Base-by-base conservation (phyloP, 2,888 invertebrate species). In the Lithophane socia region DNA sequence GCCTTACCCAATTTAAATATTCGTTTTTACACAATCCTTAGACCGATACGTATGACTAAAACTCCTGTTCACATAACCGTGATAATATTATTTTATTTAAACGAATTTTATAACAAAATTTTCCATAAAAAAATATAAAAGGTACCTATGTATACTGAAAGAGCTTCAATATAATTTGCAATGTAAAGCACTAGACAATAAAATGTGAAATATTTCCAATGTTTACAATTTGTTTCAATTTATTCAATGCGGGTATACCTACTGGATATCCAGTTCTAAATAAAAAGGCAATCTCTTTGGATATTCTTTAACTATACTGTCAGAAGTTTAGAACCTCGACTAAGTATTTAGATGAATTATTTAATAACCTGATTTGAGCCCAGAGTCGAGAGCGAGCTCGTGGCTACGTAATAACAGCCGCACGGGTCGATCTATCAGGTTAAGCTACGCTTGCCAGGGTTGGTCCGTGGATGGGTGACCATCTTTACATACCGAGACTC, bases 41-140 rank as follows among this genome's bases (percentile, higher is more conserved):
- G 1, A 70, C 13, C 24, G 13, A 67, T 75, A 63, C 37, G 47
- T 54, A 8, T 18, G 37, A 80, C 63, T 61, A 29, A 61, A 82
- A 67, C n/a, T 61, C 13, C 7, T 37, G 37, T 42, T 60, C 52
- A 47, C 3, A 47, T 12, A 47, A 29, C 60, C 44, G 16, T 75
- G 37, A 37, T 37, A 37, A 4, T 37, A 37, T 37, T 37, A 37
- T 37, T 37, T 37, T 37, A 3, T 37, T 37, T 37, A 3, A 37
- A 37, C 3, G 21, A 49, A 42, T 42, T 29, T 16, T 37, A 21
- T 44, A 9, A 44, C 44, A 56, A 47, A 77, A 64, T 9, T 21
- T 64, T 82, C 16, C 24, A n/a, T 68, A 37, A 54, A 79, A 83
- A 65, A 64, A 68, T 65, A 64, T 68, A 58, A 56, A 63, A 42